Evolutionary conservation across 2,888 invertebrate species (phyloP).

Genomic region (Ceraclea dissimilis): DNA sequence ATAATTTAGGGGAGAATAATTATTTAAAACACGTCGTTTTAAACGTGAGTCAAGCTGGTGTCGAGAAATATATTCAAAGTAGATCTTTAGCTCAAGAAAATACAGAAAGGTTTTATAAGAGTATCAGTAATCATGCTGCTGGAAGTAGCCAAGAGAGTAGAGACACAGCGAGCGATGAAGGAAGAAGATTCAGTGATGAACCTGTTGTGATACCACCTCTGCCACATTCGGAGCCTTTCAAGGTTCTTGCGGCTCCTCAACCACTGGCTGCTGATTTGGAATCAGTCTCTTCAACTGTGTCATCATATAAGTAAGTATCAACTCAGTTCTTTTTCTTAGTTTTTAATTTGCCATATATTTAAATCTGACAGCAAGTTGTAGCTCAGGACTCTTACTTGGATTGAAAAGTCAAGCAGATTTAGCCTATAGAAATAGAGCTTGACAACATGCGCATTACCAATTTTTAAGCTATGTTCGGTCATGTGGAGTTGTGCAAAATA

Average conservation of each 20-base stretch:
- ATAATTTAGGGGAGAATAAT: conserved; percentile 5
- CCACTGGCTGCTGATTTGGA: conserved; percentile 15
- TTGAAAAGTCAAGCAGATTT: too few species aligned
- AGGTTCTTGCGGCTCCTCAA: conserved; percentile 7
- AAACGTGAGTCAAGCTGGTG: conserved; percentile 6
- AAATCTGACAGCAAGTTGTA: too few species aligned
- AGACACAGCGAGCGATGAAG: background rate
- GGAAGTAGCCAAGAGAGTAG: conserved; percentile 8
- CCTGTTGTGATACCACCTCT: background rate
- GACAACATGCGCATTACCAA: too few species aligned
- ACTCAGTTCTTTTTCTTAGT: background rate
- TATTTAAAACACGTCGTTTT: conserved; percentile 9
- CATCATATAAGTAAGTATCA: conserved; percentile 23
- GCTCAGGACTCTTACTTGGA: too few species aligned
- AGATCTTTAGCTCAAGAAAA: conserved; percentile 18
- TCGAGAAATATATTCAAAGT: conserved; percentile 14
- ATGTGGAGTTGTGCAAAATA: too few species aligned
- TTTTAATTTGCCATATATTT: background rate
- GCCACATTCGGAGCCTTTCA: conserved; percentile 14
- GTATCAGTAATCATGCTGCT: conserved; percentile 11
- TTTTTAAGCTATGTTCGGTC: too few species aligned
- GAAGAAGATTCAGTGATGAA: background rate
- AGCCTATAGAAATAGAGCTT: too few species aligned
- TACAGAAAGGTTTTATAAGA: conserved; percentile 20
- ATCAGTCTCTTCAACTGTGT: conserved; percentile 19